These are phyloP conservation scores for Lamprologus callipterus DNA, from an alignment of 2,113 vertebrate species.

Conservation along the genomic window DNA sequence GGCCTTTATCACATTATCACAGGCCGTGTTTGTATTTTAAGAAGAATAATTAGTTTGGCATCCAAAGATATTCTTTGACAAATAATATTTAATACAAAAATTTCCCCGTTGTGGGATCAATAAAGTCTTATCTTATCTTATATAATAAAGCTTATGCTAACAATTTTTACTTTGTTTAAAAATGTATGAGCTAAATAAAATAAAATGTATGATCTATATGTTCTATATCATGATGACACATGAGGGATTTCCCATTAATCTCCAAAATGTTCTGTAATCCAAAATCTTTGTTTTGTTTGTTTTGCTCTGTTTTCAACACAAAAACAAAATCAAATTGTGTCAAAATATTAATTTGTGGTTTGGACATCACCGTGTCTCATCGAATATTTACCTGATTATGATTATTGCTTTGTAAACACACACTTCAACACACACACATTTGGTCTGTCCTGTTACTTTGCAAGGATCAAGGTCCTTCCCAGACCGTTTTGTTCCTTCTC, in stretches of 20 bases:
- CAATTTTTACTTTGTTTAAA: neutral
- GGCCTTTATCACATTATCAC: neutral
- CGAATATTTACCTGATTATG: neutral
- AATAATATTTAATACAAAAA: neutral
- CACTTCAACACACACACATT: neutral
- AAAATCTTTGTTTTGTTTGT: neutral
- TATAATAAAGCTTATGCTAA: neutral
- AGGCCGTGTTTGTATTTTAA: neutral
- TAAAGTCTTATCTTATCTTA: neutral
- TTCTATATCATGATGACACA: neutral
- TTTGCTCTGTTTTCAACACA: neutral
- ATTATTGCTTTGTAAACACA: neutral
- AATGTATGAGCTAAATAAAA: neutral
- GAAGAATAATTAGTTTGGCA: neutral
- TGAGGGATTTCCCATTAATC: fast-evolving
- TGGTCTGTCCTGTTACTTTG: neutral
- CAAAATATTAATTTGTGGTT: neutral
- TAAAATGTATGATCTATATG: neutral
- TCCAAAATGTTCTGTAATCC: neutral
- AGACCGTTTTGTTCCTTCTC: neutral
- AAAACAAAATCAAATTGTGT: neutral
- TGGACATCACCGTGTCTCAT: neutral
- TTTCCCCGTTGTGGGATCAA: neutral
- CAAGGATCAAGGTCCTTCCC: neutral
- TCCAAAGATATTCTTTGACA: neutral